Conservation (phyloP, 2,113 vertebrate genomes). For the Forbesichthys agassizii region DNA sequence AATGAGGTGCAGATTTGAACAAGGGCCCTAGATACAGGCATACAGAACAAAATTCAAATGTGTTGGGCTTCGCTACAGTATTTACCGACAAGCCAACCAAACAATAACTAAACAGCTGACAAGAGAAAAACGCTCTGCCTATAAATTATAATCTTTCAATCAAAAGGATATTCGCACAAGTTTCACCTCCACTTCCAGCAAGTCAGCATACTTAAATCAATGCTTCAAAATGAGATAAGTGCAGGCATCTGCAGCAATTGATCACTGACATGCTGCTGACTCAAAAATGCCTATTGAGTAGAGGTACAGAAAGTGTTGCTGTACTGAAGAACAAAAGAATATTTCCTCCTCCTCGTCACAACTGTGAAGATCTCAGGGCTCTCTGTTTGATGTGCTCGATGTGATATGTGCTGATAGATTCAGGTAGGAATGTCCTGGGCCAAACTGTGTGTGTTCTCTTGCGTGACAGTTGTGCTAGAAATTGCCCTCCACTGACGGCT, state of each 20-base stretch:
- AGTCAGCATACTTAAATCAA: neutral
- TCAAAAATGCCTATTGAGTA: constrained; percentile 24
- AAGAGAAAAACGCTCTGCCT: neutral
- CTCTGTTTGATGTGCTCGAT: constrained; percentile 58
- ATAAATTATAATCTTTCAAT: neutral
- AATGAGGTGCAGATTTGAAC: neutral
- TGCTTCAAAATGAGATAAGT: neutral
- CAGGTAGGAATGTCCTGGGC: constrained; percentile 54
- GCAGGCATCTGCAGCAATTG: neutral
- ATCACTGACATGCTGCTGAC: constrained; percentile 3
- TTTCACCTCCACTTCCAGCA: neutral
- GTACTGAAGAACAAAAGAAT: constrained; percentile 48
- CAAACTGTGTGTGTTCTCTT: constrained; percentile 46
- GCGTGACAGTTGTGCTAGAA: constrained; percentile 61
- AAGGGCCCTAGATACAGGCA: neutral
- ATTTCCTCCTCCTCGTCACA: constrained; percentile 54
- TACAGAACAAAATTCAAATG: neutral
- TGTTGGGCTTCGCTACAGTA: no score
- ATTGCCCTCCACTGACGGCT: constrained; percentile 63
- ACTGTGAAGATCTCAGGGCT: constrained; percentile 41
- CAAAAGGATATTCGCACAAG: neutral
- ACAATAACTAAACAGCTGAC: no score
- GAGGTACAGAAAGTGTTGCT: constrained; percentile 32
- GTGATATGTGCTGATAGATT: constrained; percentile 62
- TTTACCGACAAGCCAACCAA: no score